A percentile compares a stretch with the other conserved stretches of the same genome.
Conservation (phyloP, 2,888 invertebrate species). For the Hirtodrosophila histrioides region DNA sequence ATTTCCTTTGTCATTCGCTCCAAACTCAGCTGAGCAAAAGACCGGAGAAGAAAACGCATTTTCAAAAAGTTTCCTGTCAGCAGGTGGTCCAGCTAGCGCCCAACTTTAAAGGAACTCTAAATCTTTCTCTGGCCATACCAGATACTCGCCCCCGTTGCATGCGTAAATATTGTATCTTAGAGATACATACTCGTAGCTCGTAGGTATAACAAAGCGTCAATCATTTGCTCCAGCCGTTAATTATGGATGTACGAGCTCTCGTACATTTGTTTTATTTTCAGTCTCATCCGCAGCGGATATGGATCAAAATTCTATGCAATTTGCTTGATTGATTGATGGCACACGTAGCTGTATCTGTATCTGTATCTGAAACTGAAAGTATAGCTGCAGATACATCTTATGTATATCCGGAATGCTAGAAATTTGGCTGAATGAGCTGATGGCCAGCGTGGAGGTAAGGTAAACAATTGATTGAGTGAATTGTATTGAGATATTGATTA, state of each 20-base stretch:
- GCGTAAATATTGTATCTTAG: slow-evolving; percentile 54
- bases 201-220: slow-evolving; percentile 69
- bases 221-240: slow-evolving; percentile 76
- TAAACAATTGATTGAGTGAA: slow-evolving; percentile 47
- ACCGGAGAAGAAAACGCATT: slow-evolving; percentile 3
- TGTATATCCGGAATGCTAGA: slow-evolving; percentile 22
- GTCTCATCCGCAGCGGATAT: slow-evolving; percentile 67
- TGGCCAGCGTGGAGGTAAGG: slow-evolving; percentile 17
- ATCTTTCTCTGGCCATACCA: slow-evolving; percentile 42
- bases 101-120: slow-evolving; percentile 65
- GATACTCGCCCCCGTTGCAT: slow-evolving; percentile 10
- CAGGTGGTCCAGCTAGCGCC: slow-evolving; percentile 73
- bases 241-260: slow-evolving; percentile 61
- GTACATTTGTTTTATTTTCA: slow-evolving; percentile 44
- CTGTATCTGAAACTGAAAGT: too few relatives aligned
- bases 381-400: background rate
- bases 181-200: slow-evolving; percentile 16
- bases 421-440: slow-evolving; percentile 28
- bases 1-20: slow-evolving; percentile 55
- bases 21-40: background rate
- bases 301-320: slow-evolving; percentile 80
- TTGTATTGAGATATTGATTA: slow-evolving; percentile 59
- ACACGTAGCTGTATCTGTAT: slow-evolving; percentile 9
- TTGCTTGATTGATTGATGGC: slow-evolving; percentile 79
- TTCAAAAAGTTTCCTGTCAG: slow-evolving; percentile 77